These are phyloP conservation scores for Tokudaia tokunoshimensis DNA, from an alignment of 2,797 vertebrate genomes.

Conservation along the genomic window DNA sequence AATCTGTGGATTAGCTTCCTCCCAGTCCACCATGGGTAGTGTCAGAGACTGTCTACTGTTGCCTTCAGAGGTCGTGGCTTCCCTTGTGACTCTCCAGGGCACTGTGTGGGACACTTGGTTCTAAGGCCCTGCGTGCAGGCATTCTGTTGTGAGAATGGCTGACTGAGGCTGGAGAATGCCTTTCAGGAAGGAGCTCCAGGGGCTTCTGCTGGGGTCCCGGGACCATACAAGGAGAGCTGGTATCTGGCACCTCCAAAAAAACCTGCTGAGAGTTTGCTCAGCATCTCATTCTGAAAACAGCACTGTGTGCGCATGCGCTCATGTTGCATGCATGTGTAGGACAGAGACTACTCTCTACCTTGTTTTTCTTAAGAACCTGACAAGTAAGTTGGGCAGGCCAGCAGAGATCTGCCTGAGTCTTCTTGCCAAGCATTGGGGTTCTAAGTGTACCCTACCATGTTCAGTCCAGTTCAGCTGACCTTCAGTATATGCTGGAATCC, in stretches of 20 bases:
- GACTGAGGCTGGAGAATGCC: background rate
- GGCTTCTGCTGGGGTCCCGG: background rate
- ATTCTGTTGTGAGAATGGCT: background rate
- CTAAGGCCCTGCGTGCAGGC: background rate
- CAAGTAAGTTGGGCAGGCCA: background rate
- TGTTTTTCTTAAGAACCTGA: background rate
- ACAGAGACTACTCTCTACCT: background rate
- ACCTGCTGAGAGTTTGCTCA: background rate
- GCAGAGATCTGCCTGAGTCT: background rate
- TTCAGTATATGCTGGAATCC: background rate
- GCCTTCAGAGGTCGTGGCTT: background rate
- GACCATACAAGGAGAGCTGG: fast-evolving
- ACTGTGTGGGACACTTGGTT: background rate
- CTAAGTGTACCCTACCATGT: background rate
- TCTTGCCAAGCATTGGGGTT: background rate
- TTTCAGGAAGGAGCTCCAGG: background rate
- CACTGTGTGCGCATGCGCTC: background rate
- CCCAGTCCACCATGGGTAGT: background rate
- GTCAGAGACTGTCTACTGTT: background rate
- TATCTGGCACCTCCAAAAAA: background rate
- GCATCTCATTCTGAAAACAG: background rate
- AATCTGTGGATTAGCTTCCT: background rate
- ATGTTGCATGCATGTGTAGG: background rate
- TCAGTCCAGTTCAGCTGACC: background rate
- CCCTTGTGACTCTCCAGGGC: background rate